Evolutionary conservation across 2,888 invertebrate species (phyloP), one percentile per base, ranked within the genome.

Genomic region (Temnothorax ravouxi): DNA sequence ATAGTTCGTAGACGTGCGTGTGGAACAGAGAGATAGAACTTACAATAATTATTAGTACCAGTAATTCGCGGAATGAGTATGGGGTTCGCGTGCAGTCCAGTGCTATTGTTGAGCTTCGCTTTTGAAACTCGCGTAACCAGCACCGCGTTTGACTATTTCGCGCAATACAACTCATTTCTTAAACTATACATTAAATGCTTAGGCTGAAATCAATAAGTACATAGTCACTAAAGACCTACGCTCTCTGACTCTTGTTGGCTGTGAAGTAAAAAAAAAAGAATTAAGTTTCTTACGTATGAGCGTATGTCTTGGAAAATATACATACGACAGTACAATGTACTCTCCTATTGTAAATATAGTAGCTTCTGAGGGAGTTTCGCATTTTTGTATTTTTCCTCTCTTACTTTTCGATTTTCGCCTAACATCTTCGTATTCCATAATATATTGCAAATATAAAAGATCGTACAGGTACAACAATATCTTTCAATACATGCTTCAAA

Each of bases 71-170:
- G 64, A 84, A 88, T 91, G 88, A 89, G 88, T 90, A 90, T 89
- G 85, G 85, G 69, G 84, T 85, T 85, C 67, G 54, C 41, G 82
- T 85, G 90, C 86, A 89, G 80, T 86, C 87, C 82, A 84, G 88
- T 71, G 84, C 84, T 90, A 89, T 89, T 89, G 85, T 89, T 79
- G 84, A 89, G 88, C 84, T 89, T 89, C 85, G 80, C 29, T 80
- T 87, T 86, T 87, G 86, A 89, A 90, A 90, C 88, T 90, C 87
- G 84, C 74, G 85, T 84, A 86, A 90, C 77, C 85, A 85, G 87
- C 84, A 89, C 69, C 82, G 81, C 62, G 34, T 82, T 87, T 80
- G 44, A 83, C 86, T 81, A 84, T 81, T 47, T 85, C 83, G 83
- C 75, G 81, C 79, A 77, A 87, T 89, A 88, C 83, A 87, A 86